Conservation (phyloP, 2,113 vertebrate species). For the Rhinoderma darwinii region DNA sequence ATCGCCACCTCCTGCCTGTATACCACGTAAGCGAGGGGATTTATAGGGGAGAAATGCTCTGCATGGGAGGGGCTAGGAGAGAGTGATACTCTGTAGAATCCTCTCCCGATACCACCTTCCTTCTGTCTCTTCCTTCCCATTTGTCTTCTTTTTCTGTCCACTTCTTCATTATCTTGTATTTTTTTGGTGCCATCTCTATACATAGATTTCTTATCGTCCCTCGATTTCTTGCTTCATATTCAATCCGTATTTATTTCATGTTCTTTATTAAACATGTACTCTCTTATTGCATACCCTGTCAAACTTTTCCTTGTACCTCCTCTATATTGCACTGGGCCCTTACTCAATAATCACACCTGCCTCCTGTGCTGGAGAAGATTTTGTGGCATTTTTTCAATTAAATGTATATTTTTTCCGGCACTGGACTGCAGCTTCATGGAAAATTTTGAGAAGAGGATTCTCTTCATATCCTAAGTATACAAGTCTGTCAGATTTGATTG, state of each 20-base stretch:
- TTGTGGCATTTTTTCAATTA: neutral
- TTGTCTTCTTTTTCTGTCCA: constrained; percentile 21
- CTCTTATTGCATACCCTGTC: constrained; percentile 45
- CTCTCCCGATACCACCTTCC: constrained; percentile 25
- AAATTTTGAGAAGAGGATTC: constrained; percentile 7
- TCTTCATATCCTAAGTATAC: neutral
- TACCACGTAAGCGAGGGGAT: constrained; percentile 49
- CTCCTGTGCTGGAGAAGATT: constrained; percentile 18
- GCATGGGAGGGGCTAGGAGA: constrained; percentile 32
- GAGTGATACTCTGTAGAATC: constrained; percentile 34
- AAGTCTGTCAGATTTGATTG: constrained; percentile 28
- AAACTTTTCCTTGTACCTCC: constrained; percentile 25
- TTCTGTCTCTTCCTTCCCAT: constrained; percentile 35
- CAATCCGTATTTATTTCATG: constrained; percentile 39
- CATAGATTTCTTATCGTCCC: neutral
- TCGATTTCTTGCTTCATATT: constrained; percentile 30
- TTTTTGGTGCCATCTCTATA: neutral
- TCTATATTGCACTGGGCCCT: constrained; percentile 23
- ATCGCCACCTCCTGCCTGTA: constrained; percentile 29
- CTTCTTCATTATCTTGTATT: neutral
- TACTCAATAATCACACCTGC: constrained; percentile 26
- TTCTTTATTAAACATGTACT: constrained; percentile 40
- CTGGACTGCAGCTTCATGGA: neutral
- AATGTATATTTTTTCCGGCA: neutral
- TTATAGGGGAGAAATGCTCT: neutral